Conservation (phyloP, 1,140 invertebrate genomes). For the Pseudomyrmex cubaensis region DNA sequence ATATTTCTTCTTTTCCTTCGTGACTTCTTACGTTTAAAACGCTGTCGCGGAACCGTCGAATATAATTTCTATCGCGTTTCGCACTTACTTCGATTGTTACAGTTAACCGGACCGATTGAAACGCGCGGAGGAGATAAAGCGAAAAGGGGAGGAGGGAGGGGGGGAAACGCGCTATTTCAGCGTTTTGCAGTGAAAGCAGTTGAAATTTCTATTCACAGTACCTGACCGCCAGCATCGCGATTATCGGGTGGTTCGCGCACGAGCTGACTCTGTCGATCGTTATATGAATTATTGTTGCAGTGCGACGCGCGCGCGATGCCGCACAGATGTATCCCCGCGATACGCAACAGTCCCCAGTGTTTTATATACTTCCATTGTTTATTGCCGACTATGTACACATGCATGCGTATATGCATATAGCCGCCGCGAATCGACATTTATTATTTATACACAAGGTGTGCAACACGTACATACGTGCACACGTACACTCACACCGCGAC, state of each 20-base stretch:
- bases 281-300: constrained; percentile 53
- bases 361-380: constrained; percentile 28
- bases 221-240: constrained; percentile 9
- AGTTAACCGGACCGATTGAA: neutral
- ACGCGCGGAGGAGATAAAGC: neutral
- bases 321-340: neutral
- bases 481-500: neutral
- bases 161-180: neutral
- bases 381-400: neutral
- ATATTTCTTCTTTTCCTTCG: no score
- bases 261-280: constrained; percentile 34
- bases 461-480: constrained; percentile 18
- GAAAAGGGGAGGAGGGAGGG: no score
- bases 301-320: neutral
- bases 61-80: no score
- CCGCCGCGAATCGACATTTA: constrained; percentile 44
- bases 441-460: constrained; percentile 61
- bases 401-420: neutral
- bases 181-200: constrained; percentile 4
- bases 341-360: neutral
- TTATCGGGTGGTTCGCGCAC: constrained; percentile 28
- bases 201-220: constrained; percentile 1
- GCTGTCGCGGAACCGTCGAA: no score
- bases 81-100: neutral
- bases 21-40: no score